phyloP scores from a whole-genome alignment of 1,140 invertebrate genomes.

The Harlomillsia oculata region DNA sequence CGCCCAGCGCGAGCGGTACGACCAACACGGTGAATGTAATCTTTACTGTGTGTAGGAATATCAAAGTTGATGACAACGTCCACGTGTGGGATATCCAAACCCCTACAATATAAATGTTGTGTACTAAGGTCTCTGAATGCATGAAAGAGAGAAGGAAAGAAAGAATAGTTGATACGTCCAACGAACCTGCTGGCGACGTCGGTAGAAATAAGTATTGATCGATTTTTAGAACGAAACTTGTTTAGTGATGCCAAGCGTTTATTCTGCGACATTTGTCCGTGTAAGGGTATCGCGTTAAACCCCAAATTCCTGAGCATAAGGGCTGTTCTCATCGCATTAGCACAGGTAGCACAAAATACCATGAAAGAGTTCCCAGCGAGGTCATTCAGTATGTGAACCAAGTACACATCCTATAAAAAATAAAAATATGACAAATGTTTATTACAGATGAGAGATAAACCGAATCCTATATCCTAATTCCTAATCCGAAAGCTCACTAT shows the following conservation, averaged over 20 bases:
- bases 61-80: constrained; percentile 97
- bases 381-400: constrained; percentile 93
- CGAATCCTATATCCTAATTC: too few species aligned
- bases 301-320: constrained; percentile 79
- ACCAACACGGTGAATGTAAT: constrained; percentile 94
- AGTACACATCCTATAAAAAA: constrained; percentile 73
- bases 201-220: constrained; percentile 86
- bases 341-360: constrained; percentile 93
- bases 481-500: too few species aligned
- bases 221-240: constrained; percentile 82
- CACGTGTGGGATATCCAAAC: constrained; percentile 95
- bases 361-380: constrained; percentile 93
- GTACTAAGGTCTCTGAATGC: too few species aligned
- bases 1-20: constrained; percentile 89
- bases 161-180: too few species aligned
- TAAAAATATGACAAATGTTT: constrained; percentile 9
- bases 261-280: constrained; percentile 95
- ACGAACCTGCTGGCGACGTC: constrained; percentile 89
- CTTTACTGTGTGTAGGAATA: constrained; percentile 89
- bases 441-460: too few species aligned
- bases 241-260: constrained; percentile 81
- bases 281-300: constrained; percentile 83
- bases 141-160: too few species aligned
- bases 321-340: constrained; percentile 76
- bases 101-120: too few species aligned